Base-by-base conservation (phyloP, 1,140 invertebrate genomes). In the Camponotus floridanus region DNA sequence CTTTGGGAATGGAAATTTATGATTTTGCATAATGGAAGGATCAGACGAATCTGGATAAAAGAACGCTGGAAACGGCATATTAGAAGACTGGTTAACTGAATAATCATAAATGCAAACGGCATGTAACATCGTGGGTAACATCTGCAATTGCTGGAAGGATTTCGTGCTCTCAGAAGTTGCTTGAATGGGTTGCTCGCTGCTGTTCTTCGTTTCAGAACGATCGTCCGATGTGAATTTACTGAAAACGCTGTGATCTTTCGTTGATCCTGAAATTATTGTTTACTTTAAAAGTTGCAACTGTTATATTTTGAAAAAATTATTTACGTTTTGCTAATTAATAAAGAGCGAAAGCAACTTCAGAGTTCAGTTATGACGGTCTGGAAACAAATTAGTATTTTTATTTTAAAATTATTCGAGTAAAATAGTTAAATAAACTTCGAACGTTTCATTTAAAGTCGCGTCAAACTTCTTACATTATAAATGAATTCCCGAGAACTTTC, bases 41-140 rank as follows among this genome's bases (percentile, higher is more conserved):
- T 1, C 15, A 18, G 39, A 61, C 39, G 61, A 21, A 9, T 18
- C 15, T 7, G 57, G 9, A 9, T 65, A 65, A 76, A 48, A 33
- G 39, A 87, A 86, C 2, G 26, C 70, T 2, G 88, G 67, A 39
- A 78, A 87, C 1, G 39, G 45, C 18, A 36, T 45, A 33, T 33
- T 64, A 3, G 76, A 3, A 2, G 26, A 26, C 1, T 65, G 79
- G n/a, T 0, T 31, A 13, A 15, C 13, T 48, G 76, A 45, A 67
- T 65, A 51, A 13, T 76, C 78, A 21, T 85, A 92, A 78, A 91
- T 91, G 36, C 92, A 93, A 0, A 92, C 59, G 0, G 87, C 88
- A 33, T 87, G 79, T 0, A 81, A 71, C 76, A 39, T 18, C 0
- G 71, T 55, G 0, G 90, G 84, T 0, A 64, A 91, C 4, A 81